Evolutionary conservation across 2,113 vertebrate species (phyloP).

Genomic region (Atrichornis clamosus): DNA sequence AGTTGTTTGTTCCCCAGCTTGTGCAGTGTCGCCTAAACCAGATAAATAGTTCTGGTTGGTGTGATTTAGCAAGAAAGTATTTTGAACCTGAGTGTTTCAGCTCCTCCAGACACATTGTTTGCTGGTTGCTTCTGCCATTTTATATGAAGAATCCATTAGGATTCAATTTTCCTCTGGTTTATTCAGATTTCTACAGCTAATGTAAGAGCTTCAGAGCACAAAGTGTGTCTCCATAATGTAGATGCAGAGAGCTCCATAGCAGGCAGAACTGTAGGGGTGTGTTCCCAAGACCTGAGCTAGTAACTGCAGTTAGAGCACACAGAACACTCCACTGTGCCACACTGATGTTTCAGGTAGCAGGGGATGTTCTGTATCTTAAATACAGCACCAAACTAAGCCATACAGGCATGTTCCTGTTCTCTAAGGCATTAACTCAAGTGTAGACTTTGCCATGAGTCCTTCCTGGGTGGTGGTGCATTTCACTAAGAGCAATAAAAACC

Average conservation of each 20-base stretch:
- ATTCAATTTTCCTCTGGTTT: background rate
- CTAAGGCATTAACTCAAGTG: background rate
- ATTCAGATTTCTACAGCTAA: background rate
- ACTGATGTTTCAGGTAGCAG: accelerated
- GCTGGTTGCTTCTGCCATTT: background rate
- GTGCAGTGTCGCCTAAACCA: background rate
- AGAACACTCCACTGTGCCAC: background rate
- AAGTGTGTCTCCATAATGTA: background rate
- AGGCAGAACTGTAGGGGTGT: background rate
- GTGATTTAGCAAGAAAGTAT: background rate
- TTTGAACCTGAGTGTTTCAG: background rate
- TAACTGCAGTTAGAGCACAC: background rate
- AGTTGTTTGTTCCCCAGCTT: background rate
- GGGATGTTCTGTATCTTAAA: background rate
- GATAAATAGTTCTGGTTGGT: background rate
- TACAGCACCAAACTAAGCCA: background rate
- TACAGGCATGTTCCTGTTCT: background rate
- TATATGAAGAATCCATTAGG: background rate
- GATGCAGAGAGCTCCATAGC: no score
- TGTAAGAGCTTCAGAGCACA: background rate
- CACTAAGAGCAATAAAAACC: background rate
- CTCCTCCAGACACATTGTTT: background rate
- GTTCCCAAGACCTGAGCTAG: background rate
- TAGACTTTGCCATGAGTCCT: background rate
- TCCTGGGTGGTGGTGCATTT: background rate